phyloP scores from a whole-genome alignment of 2,797 vertebrate genomes.

The Halcyon leucocephala region DNA sequence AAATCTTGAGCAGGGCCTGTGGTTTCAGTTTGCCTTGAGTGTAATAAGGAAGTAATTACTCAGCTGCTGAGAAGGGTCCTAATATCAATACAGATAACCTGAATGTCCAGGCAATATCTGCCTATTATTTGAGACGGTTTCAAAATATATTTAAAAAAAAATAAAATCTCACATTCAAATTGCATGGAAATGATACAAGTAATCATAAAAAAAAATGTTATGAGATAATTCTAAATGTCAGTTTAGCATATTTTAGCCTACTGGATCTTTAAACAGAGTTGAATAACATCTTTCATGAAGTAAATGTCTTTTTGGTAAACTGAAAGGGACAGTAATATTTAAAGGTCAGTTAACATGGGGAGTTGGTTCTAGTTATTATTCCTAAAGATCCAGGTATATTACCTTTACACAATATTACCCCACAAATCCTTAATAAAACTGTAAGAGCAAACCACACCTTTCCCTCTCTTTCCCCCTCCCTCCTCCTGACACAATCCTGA shows the following conservation, averaged over 20 bases:
- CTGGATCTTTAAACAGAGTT: slow-evolving; percentile 72
- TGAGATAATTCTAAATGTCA: slow-evolving; percentile 81
- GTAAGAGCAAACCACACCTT: background rate
- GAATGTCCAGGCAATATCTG: slow-evolving; percentile 52
- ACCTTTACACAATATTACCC: slow-evolving; percentile 61
- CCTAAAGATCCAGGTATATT: slow-evolving; percentile 67
- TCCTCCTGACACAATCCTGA: background rate
- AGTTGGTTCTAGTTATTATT: slow-evolving; percentile 65
- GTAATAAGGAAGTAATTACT: slow-evolving; percentile 70
- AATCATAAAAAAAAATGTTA: slow-evolving; percentile 69
- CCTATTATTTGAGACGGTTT: slow-evolving; percentile 73
- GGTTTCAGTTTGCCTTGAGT: slow-evolving; percentile 65
- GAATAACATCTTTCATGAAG: slow-evolving; percentile 72
- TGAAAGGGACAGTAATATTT: slow-evolving; percentile 74
- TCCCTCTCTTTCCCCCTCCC: background rate
- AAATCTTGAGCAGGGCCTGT: slow-evolving; percentile 53
- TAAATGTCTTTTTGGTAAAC: slow-evolving; percentile 76
- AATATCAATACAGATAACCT: slow-evolving; percentile 68
- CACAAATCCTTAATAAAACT: slow-evolving; percentile 58
- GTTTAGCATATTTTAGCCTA: slow-evolving; percentile 76
- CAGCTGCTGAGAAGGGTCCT: slow-evolving; percentile 62
- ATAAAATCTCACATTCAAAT: slow-evolving; percentile 65
- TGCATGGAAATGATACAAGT: slow-evolving; percentile 71
- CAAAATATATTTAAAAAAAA: slow-evolving; percentile 44
- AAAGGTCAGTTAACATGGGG: slow-evolving; percentile 78